Evolutionary conservation across 2,888 invertebrate genomes (phyloP).

Genomic region (Halocaridina rubra): DNA sequence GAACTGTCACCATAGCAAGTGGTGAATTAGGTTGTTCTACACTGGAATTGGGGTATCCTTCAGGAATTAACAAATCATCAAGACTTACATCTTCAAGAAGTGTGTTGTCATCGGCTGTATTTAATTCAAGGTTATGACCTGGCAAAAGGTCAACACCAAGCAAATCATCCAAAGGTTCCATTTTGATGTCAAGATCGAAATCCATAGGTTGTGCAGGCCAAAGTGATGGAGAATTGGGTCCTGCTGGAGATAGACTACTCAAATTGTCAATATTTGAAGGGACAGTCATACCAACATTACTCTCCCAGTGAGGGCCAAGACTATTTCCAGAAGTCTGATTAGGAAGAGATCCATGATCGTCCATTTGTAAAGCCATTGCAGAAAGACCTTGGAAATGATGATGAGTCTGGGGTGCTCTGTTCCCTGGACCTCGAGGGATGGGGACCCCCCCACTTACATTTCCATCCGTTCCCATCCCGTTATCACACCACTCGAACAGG

Average conservation of each 20-base stretch:
- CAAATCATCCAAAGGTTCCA: slow-evolving; percentile 58
- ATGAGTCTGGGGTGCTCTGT: neutral
- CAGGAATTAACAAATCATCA: slow-evolving; percentile 54
- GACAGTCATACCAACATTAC: slow-evolving; percentile 5
- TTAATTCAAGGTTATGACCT: slow-evolving; percentile 22
- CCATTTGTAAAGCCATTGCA: slow-evolving; percentile 37
- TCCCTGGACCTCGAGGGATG: slow-evolving; percentile 55
- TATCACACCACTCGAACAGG: slow-evolving; percentile 54
- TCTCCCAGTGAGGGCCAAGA: slow-evolving; percentile 25
- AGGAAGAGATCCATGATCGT: slow-evolving; percentile 46
- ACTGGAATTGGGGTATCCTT: slow-evolving; percentile 7
- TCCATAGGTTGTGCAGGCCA: slow-evolving; percentile 55
- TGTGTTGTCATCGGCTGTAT: slow-evolving; percentile 23
- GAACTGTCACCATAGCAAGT: slow-evolving; percentile 56
- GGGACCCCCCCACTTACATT: slow-evolving; percentile 50
- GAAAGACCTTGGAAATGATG: slow-evolving; percentile 34
- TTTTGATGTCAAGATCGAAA: slow-evolving; percentile 57
- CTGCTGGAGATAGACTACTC: slow-evolving; percentile 41
- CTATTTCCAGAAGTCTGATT: slow-evolving; percentile 22
- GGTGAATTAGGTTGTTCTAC: slow-evolving; percentile 57
- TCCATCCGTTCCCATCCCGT: slow-evolving; percentile 17
- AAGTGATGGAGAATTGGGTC: slow-evolving; percentile 51
- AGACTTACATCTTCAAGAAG: slow-evolving; percentile 46
- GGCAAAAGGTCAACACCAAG: slow-evolving; percentile 45
- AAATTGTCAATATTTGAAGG: slow-evolving; percentile 36